Evolutionary conservation across 2,113 vertebrate species (phyloP).

Genomic region (Sphyrna mokarran): DNA sequence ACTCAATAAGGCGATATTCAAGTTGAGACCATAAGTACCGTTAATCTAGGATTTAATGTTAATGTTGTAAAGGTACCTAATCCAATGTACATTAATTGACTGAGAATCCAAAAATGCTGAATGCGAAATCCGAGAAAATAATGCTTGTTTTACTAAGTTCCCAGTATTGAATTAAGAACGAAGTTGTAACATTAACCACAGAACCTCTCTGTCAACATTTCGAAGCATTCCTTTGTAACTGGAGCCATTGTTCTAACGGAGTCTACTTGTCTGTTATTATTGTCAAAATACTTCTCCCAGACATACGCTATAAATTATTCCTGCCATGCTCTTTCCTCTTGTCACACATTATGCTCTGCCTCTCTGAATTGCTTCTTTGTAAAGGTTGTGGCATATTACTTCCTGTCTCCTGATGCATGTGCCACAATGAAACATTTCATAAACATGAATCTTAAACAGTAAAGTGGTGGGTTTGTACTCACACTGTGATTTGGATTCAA

Average conservation of each 20-base stretch:
- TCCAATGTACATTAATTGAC: not conserved
- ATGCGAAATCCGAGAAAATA: conserved; percentile 23
- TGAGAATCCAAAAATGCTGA: not conserved
- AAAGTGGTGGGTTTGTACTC: not conserved
- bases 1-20: not conserved
- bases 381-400: not conserved
- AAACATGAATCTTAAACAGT: not conserved
- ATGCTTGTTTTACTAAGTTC: not conserved
- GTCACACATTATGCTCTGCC: not conserved
- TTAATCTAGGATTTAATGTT: conserved; percentile 2
- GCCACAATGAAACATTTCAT: conserved; percentile 26
- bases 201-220: not conserved
- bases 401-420: not conserved
- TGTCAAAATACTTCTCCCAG: conserved; percentile 7
- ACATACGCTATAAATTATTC: not conserved
- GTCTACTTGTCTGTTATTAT: not conserved
- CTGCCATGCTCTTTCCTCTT: not conserved
- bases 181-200: not conserved
- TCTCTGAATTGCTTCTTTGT: conserved; percentile 4
- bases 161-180: conserved; percentile 13
- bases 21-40: not conserved
- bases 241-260: conserved; percentile 6
- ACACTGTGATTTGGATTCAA: not conserved
- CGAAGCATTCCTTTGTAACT: not conserved
- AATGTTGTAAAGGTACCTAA: no score